A percentile compares a stretch with the other conserved stretches of the same genome.
phyloP scores from a whole-genome alignment of 2,888 invertebrate species.

The Euproctis similis region DNA sequence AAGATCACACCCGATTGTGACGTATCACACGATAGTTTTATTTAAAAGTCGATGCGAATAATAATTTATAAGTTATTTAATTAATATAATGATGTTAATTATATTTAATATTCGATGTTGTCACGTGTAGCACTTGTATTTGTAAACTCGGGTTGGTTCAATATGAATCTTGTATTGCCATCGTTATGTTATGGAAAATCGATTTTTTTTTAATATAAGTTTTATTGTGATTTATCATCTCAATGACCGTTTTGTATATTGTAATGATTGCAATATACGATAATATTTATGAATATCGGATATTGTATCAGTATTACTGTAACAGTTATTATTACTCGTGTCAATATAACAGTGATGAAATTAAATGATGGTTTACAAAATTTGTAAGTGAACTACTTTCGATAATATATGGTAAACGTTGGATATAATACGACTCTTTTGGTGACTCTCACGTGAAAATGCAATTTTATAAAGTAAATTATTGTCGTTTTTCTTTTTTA shows the following conservation, averaged over 20 bases:
- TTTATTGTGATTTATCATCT: no score
- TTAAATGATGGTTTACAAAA: conserved; percentile 1
- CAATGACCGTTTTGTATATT: background rate
- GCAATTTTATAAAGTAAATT: conserved; percentile 41
- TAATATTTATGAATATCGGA: background rate
- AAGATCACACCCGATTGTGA: conserved; percentile 1
- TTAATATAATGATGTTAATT: conserved; percentile 43
- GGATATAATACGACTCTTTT: conserved; percentile 7
- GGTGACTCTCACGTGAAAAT: conserved; percentile 23
- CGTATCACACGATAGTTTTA: conserved; percentile 26
- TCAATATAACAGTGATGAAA: conserved; percentile 1
- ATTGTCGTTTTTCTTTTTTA: conserved; percentile 41
- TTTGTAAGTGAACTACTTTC: conserved; percentile 3
- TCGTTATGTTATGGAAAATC: background rate
- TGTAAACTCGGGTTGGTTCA: conserved; percentile 10
- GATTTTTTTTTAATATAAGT: no score
- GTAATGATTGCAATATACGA: background rate
- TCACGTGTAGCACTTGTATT: conserved; percentile 46
- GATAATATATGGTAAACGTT: conserved; percentile 7
- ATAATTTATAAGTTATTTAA: conserved; percentile 60
- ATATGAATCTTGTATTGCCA: conserved; percentile 1
- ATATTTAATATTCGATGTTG: conserved; percentile 53
- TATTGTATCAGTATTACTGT: background rate
- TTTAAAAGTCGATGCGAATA: conserved; percentile 69
- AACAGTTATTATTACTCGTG: background rate